Evolutionary conservation across 2,113 vertebrate species (phyloP), one percentile per base, ranked within the genome.

Genomic region (Rousettus leschenaultii): DNA sequence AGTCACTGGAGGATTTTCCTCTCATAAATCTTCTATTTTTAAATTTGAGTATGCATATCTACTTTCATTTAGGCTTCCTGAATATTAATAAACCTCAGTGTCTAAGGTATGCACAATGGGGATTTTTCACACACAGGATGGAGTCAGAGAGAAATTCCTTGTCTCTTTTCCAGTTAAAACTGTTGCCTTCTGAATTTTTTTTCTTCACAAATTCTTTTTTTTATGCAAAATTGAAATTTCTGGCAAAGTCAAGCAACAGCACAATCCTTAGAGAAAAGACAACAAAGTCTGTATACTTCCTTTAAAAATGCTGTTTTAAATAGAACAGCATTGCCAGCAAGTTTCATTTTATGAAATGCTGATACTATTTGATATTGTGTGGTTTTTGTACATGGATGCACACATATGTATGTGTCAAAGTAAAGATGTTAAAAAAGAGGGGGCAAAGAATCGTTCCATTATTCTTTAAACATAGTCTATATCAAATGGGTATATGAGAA

Each of bases 61-160:
- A 21, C 35, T 90, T 88, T 43, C 33, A 51, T 43, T 71, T 65
- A 61, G 19, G 5, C 22, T 86, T 73, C 6, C 8, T 79, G 73
- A 83, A 89, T 95, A 78, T 88, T 71, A 74, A 93, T 93, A 38
- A 77, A 28, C 35, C 30, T 78, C 4, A 28, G 1, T 2, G n/a
- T 53, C 1, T 80, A 71, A 73, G 12, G 0, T 53, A 61, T 59
- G 5, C 14, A 68, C 26, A 13, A 14, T 9, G 59, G n/a, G n/a
- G 14, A 33, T 45, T 86, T 91, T 71, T 35, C 78, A 28, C 51
- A 35, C 28, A 30, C 18, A 5, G 24, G 6, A 66, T 11, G 28
- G 15, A 83, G 11, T 45, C 43, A 90, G 48, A 73, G 35, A 57
- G 12, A 86, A 83, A 66, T 88, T 77, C 43, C 51, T 38, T n/a